Base-by-base conservation (phyloP, 2,113 vertebrate genomes). In the Penelope pileata region DNA sequence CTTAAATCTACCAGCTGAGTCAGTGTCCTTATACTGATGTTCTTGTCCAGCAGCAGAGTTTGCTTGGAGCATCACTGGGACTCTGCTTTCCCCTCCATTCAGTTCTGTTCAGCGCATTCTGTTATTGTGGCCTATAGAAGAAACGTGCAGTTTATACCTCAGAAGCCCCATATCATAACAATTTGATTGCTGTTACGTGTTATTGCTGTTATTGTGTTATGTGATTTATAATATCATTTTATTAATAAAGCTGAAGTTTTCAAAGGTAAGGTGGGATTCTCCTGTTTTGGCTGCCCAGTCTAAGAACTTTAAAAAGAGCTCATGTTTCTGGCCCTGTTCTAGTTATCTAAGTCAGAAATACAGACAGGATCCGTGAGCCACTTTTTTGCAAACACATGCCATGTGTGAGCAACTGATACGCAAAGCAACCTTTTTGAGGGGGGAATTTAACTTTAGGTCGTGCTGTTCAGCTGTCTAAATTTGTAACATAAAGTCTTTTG, bases 401-500 rank as follows among this genome's bases (percentile, higher is more conserved):
- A 12, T 47, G 27, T 88, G 50, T 80, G 72, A 89, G 81, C 50
- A 82, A 34, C 59, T 90, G 91, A 83, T 91, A 67, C 82, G 40
- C 75, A 91, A 75, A 74, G 32, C 54, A 47, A n/a, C 27, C n/a
- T 86, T 91, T 75, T 26, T 43, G 30, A 42, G 58, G 60, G 82
- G 54, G 53, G 32, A 97, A 63, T 89, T 78, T 83, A 75, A 68
- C 68, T 91, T 59, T n/a, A 92, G 40, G 12, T 72, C 77, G 45
- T 76, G 60, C 75, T 54, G 59, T 88, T 76, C 17, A 47, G 59
- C 79, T 94, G 21, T 86, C 74, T 91, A 58, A 75, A 85, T 83
- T 67, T 89, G 19, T 91, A 63, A 91, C 85, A 72, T 36, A 63
- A 63, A 91, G 87, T 75, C 88, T 82, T 97, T 74, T 77, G 51